These are phyloP conservation scores for Aethes cnicana DNA, from an alignment of 2,888 invertebrate species.

Conservation along the genomic window DNA sequence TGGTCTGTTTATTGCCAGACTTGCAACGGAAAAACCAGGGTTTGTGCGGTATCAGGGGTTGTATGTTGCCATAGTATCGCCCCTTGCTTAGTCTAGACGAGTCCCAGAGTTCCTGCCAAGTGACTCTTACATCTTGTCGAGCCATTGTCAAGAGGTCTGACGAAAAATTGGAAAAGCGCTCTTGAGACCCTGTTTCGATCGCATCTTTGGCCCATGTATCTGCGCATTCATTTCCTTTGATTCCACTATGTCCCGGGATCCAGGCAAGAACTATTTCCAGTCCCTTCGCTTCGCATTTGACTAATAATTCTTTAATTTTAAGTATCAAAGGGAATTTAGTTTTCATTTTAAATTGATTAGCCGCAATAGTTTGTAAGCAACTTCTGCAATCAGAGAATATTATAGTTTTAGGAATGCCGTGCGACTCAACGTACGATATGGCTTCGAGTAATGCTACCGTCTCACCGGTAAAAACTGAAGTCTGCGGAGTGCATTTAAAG, in stretches of 20 bases:
- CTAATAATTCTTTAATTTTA: neutral
- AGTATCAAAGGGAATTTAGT: neutral
- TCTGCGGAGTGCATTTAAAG: constrained; percentile 4
- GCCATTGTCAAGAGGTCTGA: neutral
- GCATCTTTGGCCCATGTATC: neutral
- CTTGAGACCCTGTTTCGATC: neutral
- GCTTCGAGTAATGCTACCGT: constrained; percentile 16
- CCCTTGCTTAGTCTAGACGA: neutral
- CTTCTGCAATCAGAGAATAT: constrained; percentile 25
- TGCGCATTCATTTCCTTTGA: neutral
- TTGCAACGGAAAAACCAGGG: neutral
- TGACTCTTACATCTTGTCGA: neutral
- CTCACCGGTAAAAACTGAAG: constrained; percentile 22
- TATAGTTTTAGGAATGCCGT: constrained; percentile 7
- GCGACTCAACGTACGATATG: constrained; percentile 7
- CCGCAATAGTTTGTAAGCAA: constrained; percentile 4
- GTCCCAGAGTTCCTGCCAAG: neutral
- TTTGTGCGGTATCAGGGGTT: neutral
- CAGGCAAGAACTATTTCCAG: neutral
- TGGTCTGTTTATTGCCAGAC: constrained; percentile 1
- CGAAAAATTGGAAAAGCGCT: neutral
- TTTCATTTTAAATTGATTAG: constrained; percentile 2
- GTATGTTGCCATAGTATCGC: neutral
- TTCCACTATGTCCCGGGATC: neutral
- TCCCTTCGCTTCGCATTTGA: neutral